Evolutionary conservation across 2,113 vertebrate species (phyloP).

Genomic region (Panurus biarmicus): DNA sequence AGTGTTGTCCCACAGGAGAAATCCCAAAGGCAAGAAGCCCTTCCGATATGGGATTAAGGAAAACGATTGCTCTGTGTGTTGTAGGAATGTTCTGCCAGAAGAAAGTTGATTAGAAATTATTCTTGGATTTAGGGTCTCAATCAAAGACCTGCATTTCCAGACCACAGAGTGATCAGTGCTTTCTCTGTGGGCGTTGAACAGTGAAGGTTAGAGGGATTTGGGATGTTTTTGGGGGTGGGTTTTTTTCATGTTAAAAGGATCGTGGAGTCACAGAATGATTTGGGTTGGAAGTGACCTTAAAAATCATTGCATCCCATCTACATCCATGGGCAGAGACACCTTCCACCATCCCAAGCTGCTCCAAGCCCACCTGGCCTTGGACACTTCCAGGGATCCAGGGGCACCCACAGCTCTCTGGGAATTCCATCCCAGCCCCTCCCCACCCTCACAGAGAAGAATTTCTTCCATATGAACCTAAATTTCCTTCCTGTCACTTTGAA

Average conservation of each 20-base stretch:
- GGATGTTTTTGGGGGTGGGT: neutral
- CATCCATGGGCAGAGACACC: neutral
- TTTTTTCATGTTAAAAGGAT: neutral
- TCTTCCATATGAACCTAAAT: too few species aligned
- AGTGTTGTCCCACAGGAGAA: neutral
- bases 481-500: neutral
- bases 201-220: neutral
- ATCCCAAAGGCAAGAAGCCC: neutral
- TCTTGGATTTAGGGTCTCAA: neutral
- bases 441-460: neutral
- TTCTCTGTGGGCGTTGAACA: neutral
- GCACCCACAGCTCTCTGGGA: neutral
- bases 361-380: neutral
- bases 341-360: rapidly evolving
- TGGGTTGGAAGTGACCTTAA: neutral
- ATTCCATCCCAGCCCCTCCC: neutral
- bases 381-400: rapidly evolving
- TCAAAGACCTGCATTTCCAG: neutral
- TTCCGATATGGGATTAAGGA: neutral
- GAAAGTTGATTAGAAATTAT: neutral
- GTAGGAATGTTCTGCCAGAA: neutral
- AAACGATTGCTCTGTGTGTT: neutral
- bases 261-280: neutral
- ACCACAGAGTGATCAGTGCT: neutral
- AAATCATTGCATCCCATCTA: rapidly evolving